A percentile compares a stretch with the other conserved stretches of the same genome.
Evolutionary conservation across 2,113 vertebrate species (phyloP).

Genomic region (Halichoerus grypus): DNA sequence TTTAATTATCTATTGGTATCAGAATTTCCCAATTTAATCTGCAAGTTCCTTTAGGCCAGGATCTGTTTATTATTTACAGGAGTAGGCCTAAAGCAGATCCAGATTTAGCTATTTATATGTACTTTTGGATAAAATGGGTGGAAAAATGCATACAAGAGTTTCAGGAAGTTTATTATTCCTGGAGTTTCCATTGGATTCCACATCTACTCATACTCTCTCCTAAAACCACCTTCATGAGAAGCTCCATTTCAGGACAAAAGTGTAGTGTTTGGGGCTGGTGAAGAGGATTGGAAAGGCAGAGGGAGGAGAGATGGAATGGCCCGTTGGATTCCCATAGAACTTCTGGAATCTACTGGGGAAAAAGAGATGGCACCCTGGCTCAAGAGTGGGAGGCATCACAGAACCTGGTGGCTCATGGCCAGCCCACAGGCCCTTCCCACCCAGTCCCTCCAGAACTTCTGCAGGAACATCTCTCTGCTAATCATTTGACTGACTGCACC

Average conservation of each 20-base stretch:
- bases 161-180: neutral
- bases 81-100: neutral
- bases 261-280: neutral
- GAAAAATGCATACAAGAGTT: neutral
- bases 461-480: neutral
- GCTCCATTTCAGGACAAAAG: neutral
- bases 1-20: neutral
- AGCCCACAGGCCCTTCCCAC: neutral
- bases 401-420: neutral
- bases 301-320: neutral
- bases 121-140: neutral
- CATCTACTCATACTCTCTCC: neutral
- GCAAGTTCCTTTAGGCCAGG: neutral
- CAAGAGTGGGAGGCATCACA: neutral
- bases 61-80: neutral
- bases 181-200: neutral
- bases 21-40: constrained; percentile 4
- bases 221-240: neutral
- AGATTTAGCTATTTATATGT: neutral
- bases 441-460: neutral
- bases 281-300: neutral
- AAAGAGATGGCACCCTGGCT: neutral
- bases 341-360: neutral
- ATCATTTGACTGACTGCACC: neutral
- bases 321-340: neutral